Evolutionary conservation across 2,888 invertebrate species (phyloP).

Genomic region (Yponomeuta malinellus): DNA sequence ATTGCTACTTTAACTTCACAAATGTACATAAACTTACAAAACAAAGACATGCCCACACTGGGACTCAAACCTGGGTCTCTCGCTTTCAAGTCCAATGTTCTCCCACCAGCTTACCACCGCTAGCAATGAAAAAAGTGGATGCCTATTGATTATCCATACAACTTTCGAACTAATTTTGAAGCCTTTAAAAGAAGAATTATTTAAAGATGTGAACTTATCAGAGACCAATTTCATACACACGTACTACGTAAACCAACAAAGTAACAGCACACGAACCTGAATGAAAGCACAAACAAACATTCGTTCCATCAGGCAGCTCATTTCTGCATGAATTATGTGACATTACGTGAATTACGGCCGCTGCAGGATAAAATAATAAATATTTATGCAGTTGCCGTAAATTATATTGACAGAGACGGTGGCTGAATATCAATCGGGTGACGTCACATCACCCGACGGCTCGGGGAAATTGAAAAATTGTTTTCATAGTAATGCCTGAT

Average conservation of each 20-base stretch:
- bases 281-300: slow-evolving; percentile 10
- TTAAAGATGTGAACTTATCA: too few relatives aligned
- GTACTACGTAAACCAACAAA: not conserved
- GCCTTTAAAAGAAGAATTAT: too few relatives aligned
- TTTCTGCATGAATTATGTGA: slow-evolving; percentile 38
- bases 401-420: slow-evolving; percentile 27
- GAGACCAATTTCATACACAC: too few relatives aligned
- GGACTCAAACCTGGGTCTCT: too few relatives aligned
- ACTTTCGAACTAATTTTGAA: too few relatives aligned
- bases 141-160: too few relatives aligned
- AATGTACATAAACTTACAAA: too few relatives aligned
- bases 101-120: too few relatives aligned
- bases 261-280: not conserved
- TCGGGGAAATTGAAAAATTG: slow-evolving; percentile 15
- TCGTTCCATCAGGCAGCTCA: slow-evolving; percentile 14
- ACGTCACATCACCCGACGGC: slow-evolving; percentile 19
- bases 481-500: slow-evolving; percentile 6
- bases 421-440: slow-evolving; percentile 28
- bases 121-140: too few relatives aligned
- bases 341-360: slow-evolving; percentile 34
- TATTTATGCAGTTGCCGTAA: slow-evolving; percentile 32
- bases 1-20: too few relatives aligned
- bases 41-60: too few relatives aligned
- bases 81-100: too few relatives aligned
- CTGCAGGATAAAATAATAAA: slow-evolving; percentile 40